Base-by-base conservation (phyloP, 2,888 invertebrate genomes). In the Xylota segnis region DNA sequence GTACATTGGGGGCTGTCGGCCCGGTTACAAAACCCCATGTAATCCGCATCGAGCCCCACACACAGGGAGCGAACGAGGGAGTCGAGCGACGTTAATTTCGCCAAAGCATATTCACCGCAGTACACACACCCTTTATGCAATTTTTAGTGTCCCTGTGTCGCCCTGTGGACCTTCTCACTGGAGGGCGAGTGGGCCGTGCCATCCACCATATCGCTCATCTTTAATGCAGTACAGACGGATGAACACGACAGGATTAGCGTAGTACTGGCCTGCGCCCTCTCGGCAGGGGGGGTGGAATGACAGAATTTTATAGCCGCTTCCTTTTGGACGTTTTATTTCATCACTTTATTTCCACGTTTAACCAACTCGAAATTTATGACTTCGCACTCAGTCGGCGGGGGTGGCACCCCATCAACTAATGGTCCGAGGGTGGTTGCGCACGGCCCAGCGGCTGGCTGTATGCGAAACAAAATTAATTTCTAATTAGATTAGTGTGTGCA, bases 271-370 rank as follows among this genome's bases (percentile, higher is more conserved):
- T 52, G 23, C 23, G 23, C 23, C 23, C 23, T 23, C 23, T 3
- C 2, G 3, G 3, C 1, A 23, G 3, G 23, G 23, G 29, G 50
- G 58, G 16, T 52, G 74, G 12, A 79, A 70, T 47, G 61, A 45
- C 59, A 59, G 71, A 61, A 66, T 72, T 83, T 83, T 83, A 83
- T 74, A 43, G 68, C 65, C 70, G 18, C 23, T 37, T 52, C 45
- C 54, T 16, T 70, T 66, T 50, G 56, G 32, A 34, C 59, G 52
- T 47, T 76, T 81, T 82, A 74, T 77, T 83, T 83, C 83, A 82
- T 77, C 82, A 87, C 77, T 83, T 87, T 87, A 82, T 82, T 86
- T 86, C 72, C 86, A 68, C 82, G 76, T 87, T 87, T 87, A 77
- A 61, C 52, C 58, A 71, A 87, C 68, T 83, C 65, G 61, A 83